Evolutionary conservation across 2,797 vertebrate species (phyloP), one percentile per base, ranked within the genome.

Genomic region (Loris lydekkerianus): DNA sequence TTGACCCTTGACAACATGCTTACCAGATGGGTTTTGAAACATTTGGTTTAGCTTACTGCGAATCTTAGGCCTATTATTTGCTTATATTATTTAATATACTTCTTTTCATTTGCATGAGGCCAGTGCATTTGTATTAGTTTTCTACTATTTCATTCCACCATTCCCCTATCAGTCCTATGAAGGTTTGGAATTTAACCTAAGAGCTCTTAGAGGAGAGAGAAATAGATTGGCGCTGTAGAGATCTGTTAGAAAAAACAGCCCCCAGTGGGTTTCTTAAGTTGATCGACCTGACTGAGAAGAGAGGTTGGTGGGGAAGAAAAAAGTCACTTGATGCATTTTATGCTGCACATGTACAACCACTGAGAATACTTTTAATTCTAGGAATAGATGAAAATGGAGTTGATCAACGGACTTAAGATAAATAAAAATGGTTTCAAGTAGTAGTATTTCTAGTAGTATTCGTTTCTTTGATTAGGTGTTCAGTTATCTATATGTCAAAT

Each of bases 341-440:
- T 91, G 8, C 27, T 94, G 18, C 46, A 18, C 23, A 10, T 93
- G 20, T 86, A 11, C 87, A 63, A 84, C 75, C 46, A n/a, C 21
- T 76, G n/a, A 84, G 8, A 92, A 95, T 37, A 14, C 53, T 94
- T 97, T 89, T 86, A 84, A 76, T 94, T 96, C n/a, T 31, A 81
- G 27, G 31, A 29, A 58, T 61, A 87, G 40, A 75, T 58, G 10
- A 72, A 92, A 92, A 65, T 85, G 81, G 31, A 93, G 5, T 95
- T 83, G 31, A 34, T 40, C 23, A 73, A 11, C 31, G 72, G 43
- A 83, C 73, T 89, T 20, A 92, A 46, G 53, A 70, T 67, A 94
- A 4, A 10, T 94, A 73, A 89, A 93, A 83, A 72, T 63, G 69
- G 5, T 92, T 89, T 86, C 49, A 89, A n/a, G 61, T 86, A n/a